phyloP scores from a whole-genome alignment of 2,888 invertebrate genomes.

The Byasa hedistus region DNA sequence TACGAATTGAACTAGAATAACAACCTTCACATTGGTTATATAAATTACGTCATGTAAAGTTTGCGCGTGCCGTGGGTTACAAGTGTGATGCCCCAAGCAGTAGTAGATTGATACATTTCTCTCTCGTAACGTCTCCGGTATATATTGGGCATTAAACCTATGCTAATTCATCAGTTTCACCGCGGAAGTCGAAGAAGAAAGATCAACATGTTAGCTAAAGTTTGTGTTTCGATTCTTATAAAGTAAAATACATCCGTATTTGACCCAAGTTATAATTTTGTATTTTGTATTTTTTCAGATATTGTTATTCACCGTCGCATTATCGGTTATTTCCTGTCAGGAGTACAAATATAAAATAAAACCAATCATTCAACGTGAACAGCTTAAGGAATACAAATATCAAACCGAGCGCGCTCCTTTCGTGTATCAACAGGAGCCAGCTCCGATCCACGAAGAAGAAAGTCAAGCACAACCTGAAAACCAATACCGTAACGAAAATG shows the following conservation, averaged over 20 bases:
- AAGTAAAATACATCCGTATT: constrained; percentile 18
- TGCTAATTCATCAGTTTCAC: constrained; percentile 76
- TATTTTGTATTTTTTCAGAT: constrained; percentile 52
- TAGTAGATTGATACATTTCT: constrained; percentile 73
- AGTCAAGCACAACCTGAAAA: constrained; percentile 34
- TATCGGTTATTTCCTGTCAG: constrained; percentile 49
- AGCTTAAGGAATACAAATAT: constrained; percentile 51
- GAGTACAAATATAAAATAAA: constrained; percentile 54
- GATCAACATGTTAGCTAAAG: constrained; percentile 73
- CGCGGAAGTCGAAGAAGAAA: constrained; percentile 72
- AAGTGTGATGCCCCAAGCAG: constrained; percentile 67
- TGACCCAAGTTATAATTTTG: constrained; percentile 2
- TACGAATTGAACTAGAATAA: constrained; percentile 32
- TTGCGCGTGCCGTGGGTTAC: constrained; percentile 58
- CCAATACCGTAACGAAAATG: constrained; percentile 37
- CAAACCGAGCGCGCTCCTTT: constrained; percentile 42
- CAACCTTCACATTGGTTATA: constrained; percentile 77
- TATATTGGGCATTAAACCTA: constrained; percentile 77
- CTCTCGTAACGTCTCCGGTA: constrained; percentile 78
- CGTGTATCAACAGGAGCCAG: constrained; percentile 48
- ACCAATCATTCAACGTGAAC: constrained; percentile 48
- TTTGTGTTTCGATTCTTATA: constrained; percentile 43
- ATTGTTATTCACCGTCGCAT: constrained; percentile 48
- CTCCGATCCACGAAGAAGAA: constrained; percentile 50
- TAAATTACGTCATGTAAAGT: constrained; percentile 73